A percentile compares a stretch with the other conserved stretches of the same genome.
These are phyloP conservation scores for Calyptommatus sinebrachiatus DNA, from an alignment of 2,113 vertebrate genomes.

Conservation along the genomic window DNA sequence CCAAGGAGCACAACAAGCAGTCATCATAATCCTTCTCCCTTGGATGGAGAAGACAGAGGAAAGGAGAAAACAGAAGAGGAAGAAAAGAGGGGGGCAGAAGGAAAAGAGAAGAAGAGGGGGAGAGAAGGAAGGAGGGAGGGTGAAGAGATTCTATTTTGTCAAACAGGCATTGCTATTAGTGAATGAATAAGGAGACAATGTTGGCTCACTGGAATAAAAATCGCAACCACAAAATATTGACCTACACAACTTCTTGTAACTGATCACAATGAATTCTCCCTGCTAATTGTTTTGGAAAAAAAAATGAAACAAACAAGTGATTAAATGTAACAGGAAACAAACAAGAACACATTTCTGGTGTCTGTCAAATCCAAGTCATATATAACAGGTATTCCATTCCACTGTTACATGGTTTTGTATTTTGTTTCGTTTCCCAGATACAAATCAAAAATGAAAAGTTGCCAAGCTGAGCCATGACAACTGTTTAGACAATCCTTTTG, in stretches of 20 bases:
- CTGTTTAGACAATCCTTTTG: constrained; percentile 17
- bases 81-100: too few relatives aligned
- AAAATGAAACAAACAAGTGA: constrained; percentile 20
- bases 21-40: too few relatives aligned
- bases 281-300: constrained; percentile 20
- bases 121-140: too few relatives aligned
- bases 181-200: too few relatives aligned
- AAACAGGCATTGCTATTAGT: too few relatives aligned
- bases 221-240: too few relatives aligned
- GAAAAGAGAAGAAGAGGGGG: too few relatives aligned
- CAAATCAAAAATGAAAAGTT: constrained; percentile 4
- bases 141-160: too few relatives aligned
- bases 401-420: neutral
- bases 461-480: constrained; percentile 6
- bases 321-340: constrained; percentile 16
- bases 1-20: too few relatives aligned
- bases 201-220: too few relatives aligned
- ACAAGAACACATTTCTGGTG: constrained; percentile 3
- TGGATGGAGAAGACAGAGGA: too few relatives aligned
- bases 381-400: constrained; percentile 20
- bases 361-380: constrained; percentile 24
- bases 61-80: too few relatives aligned
- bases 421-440: constrained; percentile 17
- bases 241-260: neutral
- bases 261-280: constrained; percentile 2